Conservation (phyloP, 1,140 invertebrate species). For the Pygmarrhopalites habei region DNA sequence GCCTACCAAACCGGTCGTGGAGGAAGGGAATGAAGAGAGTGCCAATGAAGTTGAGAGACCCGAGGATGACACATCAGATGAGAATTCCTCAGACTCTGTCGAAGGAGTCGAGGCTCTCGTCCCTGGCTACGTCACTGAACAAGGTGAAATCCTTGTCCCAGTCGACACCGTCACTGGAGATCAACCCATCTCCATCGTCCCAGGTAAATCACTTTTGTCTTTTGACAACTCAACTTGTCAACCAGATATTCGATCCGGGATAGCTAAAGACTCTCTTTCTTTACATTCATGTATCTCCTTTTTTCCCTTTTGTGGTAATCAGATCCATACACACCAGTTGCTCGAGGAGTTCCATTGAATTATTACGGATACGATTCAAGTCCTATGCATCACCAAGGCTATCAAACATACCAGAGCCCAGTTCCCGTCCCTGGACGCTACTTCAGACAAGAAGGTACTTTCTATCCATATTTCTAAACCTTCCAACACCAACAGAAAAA, state of each 20-base stretch:
- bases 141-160: slow-evolving; percentile 39
- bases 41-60: neutral
- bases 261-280: neutral
- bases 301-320: neutral
- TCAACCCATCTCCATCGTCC: slow-evolving; percentile 38
- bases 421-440: neutral
- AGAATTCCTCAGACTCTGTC: slow-evolving; percentile 1
- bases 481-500: neutral
- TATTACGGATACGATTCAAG: slow-evolving; percentile 4
- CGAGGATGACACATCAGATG: slow-evolving; percentile 6
- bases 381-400: neutral
- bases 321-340: slow-evolving; percentile 33
- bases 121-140: slow-evolving; percentile 39
- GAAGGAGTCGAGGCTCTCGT: slow-evolving; percentile 36
- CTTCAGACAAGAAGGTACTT: slow-evolving; percentile 22
- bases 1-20: slow-evolving; percentile 14
- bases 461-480: neutral
- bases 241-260: neutral
- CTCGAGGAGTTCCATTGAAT: slow-evolving; percentile 23
- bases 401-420: neutral
- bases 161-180: slow-evolving; percentile 39
- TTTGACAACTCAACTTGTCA: neutral
- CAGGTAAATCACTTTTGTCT: too few relatives aligned
- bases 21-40: neutral
- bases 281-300: neutral